Conservation (phyloP, 2,113 vertebrate genomes). For the Spheniscus mendiculus region DNA sequence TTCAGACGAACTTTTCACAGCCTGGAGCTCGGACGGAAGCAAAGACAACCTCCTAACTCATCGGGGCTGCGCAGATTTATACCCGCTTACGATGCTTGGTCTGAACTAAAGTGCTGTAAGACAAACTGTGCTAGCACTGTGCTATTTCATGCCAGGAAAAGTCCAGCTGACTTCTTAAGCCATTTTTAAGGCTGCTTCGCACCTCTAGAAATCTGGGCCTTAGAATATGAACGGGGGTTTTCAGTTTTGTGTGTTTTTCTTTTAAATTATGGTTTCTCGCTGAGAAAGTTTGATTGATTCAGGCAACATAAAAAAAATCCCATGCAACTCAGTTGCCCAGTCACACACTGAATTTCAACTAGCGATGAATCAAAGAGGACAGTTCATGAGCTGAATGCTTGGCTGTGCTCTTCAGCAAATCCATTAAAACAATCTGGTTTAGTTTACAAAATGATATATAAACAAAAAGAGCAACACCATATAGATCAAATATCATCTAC, state of each 20-base stretch:
- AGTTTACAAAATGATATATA: background rate
- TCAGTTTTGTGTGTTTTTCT: background rate
- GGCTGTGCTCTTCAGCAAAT: background rate
- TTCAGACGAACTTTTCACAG: background rate
- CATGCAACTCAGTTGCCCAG: background rate
- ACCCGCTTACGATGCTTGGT: background rate
- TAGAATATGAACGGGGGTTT: background rate
- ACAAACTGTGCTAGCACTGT: background rate
- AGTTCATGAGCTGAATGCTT: conserved; percentile 2
- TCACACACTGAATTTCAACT: conserved; percentile 7
- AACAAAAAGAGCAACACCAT: background rate
- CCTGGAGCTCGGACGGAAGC: background rate
- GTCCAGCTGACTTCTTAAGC: background rate
- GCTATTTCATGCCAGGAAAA: background rate
- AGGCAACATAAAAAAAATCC: background rate
- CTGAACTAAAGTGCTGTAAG: background rate
- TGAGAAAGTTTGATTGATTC: conserved; percentile 34
- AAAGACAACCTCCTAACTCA: background rate
- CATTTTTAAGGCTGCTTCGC: background rate
- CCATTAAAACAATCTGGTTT: background rate
- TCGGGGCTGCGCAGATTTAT: background rate
- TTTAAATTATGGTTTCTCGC: background rate
- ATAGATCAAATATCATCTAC: background rate
- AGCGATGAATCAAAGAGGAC: background rate
- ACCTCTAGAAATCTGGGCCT: background rate